These are phyloP conservation scores for Anticlea derivata DNA, from an alignment of 2,888 invertebrate species.

Conservation along the genomic window DNA sequence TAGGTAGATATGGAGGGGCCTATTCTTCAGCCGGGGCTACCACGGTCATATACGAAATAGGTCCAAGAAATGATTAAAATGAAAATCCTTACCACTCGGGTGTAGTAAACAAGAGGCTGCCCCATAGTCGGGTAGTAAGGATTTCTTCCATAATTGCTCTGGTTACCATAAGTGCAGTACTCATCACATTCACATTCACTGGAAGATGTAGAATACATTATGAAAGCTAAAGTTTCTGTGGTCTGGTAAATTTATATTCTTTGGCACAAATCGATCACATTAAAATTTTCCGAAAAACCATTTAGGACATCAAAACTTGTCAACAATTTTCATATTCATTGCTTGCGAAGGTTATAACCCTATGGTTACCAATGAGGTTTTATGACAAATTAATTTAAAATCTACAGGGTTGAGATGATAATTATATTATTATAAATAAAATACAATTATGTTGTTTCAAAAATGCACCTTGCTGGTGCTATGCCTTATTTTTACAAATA, in stretches of 20 bases:
- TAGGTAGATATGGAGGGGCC: too few species aligned
- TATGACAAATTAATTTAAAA: not conserved
- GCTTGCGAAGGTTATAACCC: not conserved
- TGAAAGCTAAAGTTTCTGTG: too few species aligned
- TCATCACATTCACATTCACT: slow-evolving; percentile 47
- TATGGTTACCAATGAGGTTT: not conserved
- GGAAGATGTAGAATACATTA: slow-evolving; percentile 56
- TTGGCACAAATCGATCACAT: not conserved
- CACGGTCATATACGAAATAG: too few species aligned
- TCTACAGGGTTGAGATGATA: not conserved
- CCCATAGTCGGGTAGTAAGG: slow-evolving; percentile 49
- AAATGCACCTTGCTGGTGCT: not conserved
- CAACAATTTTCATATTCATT: too few species aligned
- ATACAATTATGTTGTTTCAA: not conserved
- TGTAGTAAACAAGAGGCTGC: slow-evolving; percentile 63
- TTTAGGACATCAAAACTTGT: not conserved
- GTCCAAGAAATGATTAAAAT: not conserved
- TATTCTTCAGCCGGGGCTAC: too few species aligned
- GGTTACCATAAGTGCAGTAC: slow-evolving; percentile 35
- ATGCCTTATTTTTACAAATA: not conserved
- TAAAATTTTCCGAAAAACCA: not conserved
- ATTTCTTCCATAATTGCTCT: slow-evolving; percentile 17
- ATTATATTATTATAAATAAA: not conserved
- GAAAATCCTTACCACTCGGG: slow-evolving; percentile 55
- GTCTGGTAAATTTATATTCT: too few species aligned